Conservation (phyloP, 1,140 invertebrate species). For the Argopecten irradians region DNA sequence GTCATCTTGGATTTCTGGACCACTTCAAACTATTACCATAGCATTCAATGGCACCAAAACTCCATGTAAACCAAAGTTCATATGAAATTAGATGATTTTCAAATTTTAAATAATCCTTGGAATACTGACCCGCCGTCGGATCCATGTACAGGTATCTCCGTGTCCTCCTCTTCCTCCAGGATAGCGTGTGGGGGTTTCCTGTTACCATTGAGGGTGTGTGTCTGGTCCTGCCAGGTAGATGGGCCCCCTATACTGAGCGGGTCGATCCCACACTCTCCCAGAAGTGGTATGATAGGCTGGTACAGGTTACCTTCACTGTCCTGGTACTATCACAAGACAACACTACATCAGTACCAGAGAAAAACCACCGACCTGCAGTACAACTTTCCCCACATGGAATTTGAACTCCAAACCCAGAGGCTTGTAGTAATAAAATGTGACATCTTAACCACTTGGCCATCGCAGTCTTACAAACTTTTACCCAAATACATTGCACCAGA, state of each 20-base stretch:
- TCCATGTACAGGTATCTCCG: slow-evolving; percentile 68
- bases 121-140: slow-evolving; percentile 65
- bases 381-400: not conserved
- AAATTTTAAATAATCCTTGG: too few species aligned
- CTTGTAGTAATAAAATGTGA: not conserved
- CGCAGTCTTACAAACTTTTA: too few species aligned
- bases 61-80: too few species aligned
- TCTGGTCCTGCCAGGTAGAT: slow-evolving; percentile 24
- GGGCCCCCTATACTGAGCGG: slow-evolving; percentile 1
- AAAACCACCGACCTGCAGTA: not conserved
- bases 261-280: slow-evolving; percentile 56
- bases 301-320: slow-evolving; percentile 58
- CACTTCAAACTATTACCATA: too few species aligned
- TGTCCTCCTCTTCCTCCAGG: slow-evolving; percentile 64
- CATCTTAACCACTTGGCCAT: too few species aligned
- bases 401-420: not conserved
- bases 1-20: too few species aligned
- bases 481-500: too few species aligned
- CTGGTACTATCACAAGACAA: slow-evolving; percentile 39
- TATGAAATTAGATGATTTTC: too few species aligned
- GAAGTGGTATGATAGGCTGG: slow-evolving; percentile 56
- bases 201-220: slow-evolving; percentile 26
- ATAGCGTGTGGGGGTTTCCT: slow-evolving; percentile 65
- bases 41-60: too few species aligned
- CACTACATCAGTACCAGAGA: not conserved